These are phyloP conservation scores for Diacarnus erythraeanus DNA, from an alignment of 37 sponge, comb jelly and placozoan genomes.

Conservation along the genomic window DNA sequence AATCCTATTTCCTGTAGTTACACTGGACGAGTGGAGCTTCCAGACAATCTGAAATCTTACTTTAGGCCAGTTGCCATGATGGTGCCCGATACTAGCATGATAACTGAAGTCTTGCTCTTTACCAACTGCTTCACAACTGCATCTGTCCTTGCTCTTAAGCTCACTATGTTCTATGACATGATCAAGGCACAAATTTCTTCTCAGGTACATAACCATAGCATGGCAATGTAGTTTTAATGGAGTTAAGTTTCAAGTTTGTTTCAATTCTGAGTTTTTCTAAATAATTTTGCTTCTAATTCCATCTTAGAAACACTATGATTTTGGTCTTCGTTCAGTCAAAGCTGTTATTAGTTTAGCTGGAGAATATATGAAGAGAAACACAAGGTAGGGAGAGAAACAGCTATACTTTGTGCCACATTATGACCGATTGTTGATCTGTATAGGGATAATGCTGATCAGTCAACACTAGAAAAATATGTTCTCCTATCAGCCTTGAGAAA, in stretches of 20 bases:
- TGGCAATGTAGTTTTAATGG: background rate
- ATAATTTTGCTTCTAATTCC: background rate
- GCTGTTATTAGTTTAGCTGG: constrained; percentile 65
- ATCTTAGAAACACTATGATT: constrained; percentile 76
- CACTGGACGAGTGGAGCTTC: constrained; percentile 69
- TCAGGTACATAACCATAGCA: constrained; percentile 22
- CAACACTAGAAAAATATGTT: background rate
- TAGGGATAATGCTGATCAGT: background rate
- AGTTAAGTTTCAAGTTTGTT: background rate
- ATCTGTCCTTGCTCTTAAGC: constrained; percentile 53
- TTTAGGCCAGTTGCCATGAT: constrained; percentile 87
- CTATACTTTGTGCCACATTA: background rate
- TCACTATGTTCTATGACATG: constrained; percentile 64
- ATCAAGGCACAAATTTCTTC: constrained; percentile 58
- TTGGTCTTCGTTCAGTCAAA: constrained; percentile 79
- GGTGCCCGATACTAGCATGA: constrained; percentile 62
- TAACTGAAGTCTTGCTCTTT: constrained; percentile 72
- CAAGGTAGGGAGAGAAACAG: background rate
- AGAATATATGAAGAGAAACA: constrained; percentile 20
- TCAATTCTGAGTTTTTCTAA: background rate
- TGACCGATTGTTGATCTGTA: background rate
- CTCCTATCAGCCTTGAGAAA: constrained; percentile 10
- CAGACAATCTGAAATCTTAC: constrained; percentile 66
- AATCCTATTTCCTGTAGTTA: constrained; percentile 15
- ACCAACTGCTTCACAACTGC: constrained; percentile 73